These are phyloP conservation scores for Aphodius sticticus DNA, from an alignment of 2,888 invertebrate genomes.

Conservation along the genomic window DNA sequence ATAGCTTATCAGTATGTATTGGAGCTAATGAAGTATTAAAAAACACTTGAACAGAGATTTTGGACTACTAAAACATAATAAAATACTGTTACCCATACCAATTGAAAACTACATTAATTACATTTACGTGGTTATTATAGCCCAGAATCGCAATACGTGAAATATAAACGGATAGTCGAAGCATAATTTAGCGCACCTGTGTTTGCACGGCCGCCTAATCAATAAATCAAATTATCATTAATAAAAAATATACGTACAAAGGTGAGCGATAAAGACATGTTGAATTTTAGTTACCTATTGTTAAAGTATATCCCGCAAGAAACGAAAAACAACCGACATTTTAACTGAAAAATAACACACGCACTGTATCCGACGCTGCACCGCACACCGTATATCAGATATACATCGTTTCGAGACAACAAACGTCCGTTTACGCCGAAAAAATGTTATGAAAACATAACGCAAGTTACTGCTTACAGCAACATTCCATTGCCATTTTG, in stretches of 20 bases:
- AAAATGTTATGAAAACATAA: conserved; percentile 56
- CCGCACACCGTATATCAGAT: conserved; percentile 46
- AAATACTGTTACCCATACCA: neutral
- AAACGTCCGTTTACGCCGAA: conserved; percentile 45
- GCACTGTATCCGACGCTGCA: conserved; percentile 47
- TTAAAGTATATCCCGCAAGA: conserved; percentile 59
- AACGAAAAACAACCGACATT: conserved; percentile 53
- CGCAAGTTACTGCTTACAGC: conserved; percentile 56
- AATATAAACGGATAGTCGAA: neutral
- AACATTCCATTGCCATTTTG: conserved; percentile 63
- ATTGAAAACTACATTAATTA: neutral
- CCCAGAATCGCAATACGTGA: neutral
- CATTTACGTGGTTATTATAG: neutral
- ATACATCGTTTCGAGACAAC: conserved; percentile 51
- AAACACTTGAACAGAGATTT: neutral
- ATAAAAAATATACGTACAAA: conserved; percentile 56
- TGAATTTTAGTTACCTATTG: conserved; percentile 60
- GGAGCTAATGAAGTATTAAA: neutral
- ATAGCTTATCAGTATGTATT: neutral
- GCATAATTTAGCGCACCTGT: conserved; percentile 5
- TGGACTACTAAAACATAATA: neutral
- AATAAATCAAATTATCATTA: conserved; percentile 53
- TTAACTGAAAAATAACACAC: conserved; percentile 47
- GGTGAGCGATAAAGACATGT: conserved; percentile 60
- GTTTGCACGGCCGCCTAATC: conserved; percentile 39